Base-by-base conservation (phyloP, 2,888 invertebrate species). In the Melieria crassipennis region DNA sequence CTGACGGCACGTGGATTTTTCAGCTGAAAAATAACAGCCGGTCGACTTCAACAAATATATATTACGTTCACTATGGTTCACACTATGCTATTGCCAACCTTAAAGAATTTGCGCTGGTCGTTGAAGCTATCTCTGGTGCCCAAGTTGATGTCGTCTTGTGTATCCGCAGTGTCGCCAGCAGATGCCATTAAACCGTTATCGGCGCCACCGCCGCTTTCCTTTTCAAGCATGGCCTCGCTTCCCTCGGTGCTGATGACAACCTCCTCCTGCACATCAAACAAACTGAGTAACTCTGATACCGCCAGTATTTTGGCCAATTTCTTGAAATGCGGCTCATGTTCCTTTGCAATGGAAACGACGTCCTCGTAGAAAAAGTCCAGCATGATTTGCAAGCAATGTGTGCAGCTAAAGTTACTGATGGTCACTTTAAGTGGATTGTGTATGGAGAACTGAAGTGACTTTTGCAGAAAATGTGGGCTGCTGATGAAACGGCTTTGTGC, bases 301-400 rank as follows among this genome's bases (percentile, higher is more conserved):
- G 78, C 79, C 4, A 85, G 75, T 63, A 86, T 84, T 73, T 84
- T 83, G 1, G 84, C 84, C 63, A 86, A 71, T 60, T 83, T 80
- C 6, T 80, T 83, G 62, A 86, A 84, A 71, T 87, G 87, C 6
- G 78, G 72, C 50, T 82, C 82, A 67, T 86, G 86, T n/a, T 83
- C 83, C 55, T 82, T 82, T 3, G 80, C 79, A 0, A 86, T 81
- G 1, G 83, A 82, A 0, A 85, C 82, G 55, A 83, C 79, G 70
- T 86, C 85, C 68, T 84, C 83, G 66, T 86, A 86, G 69, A 86
- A 84, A 67, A 85, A 86, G 16, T 86, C 86, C 7, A 85, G 79
- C 47, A 86, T 83, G 6, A 84, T 84, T 13, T 83, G 81, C 47
- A 86, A 71, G 60, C 86, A 86, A 16, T 82, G 80, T 1, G 75